Base-by-base conservation (phyloP, 2,888 invertebrate genomes). In the Magallana nippona region DNA sequence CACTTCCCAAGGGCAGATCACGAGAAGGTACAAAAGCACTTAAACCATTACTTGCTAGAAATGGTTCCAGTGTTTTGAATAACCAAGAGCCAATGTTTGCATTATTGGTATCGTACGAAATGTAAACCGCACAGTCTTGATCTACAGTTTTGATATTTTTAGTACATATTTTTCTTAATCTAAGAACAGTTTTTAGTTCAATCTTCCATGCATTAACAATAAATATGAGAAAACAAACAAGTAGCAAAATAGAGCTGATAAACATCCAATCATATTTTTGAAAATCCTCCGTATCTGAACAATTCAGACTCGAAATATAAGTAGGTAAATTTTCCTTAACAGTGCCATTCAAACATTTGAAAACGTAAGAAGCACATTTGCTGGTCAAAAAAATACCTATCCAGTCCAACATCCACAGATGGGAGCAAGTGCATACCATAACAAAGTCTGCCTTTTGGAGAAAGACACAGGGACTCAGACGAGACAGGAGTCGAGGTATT, bases 341-440 rank as follows among this genome's bases (percentile, higher is more conserved):
- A 15, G 22, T 27, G 13, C 27, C 13, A 10, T 15, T 13, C 22
- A 71, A 15, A 22, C 71, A 71, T 15, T 3, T 22, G 19, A 71
- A 71, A 27, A 27, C 22, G 3, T 5, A 71, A 11, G 3, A 15
- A 27, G 71, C 32, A 27, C 71, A 71, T 71, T 71, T 22, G 1
- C n/a, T 60, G 5, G 27, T 27, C 27, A 22, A 15, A 27, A 15
- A 27, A 11, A 5, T 71, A 27, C 11, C 11, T 27, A 71, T 11
- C 71, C 71, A 71, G 27, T 71, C 27, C 10, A 15, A 27, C 27
- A 71, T 27, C 71, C 71, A 71, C 32, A 27, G 71, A 71, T 71
- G 27, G 5, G 32, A 11, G 71, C 71, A 71, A 27, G 71, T 32
- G 27, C 71, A 71, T 15, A 15, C 32, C 13, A 71, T 15, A 22